phyloP scores from a whole-genome alignment of 1,140 invertebrate genomes.

The Bombus impatiens region DNA sequence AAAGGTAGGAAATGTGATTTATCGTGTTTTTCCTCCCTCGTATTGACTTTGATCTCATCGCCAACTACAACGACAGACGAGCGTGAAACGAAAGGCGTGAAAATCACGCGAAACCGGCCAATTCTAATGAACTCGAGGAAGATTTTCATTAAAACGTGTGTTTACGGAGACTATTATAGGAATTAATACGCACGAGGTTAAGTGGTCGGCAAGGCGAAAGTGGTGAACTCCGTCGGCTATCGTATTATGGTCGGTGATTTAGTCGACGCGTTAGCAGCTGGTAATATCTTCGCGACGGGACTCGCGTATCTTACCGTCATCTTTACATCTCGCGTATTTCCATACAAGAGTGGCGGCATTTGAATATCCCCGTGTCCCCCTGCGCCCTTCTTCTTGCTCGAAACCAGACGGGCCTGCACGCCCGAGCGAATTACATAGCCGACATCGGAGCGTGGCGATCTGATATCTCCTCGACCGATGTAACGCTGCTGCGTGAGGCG shows the following conservation, averaged over 20 bases:
- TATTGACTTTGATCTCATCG: not conserved
- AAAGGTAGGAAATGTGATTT: not conserved
- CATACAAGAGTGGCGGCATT: conserved; percentile 72
- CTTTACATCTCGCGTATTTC: conserved; percentile 72
- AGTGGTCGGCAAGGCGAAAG: conserved; percentile 35
- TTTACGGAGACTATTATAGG: conserved; percentile 6
- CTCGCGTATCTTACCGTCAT: conserved; percentile 71
- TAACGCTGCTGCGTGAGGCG: conserved; percentile 54
- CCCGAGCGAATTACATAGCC: conserved; percentile 68
- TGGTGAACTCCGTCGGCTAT: conserved; percentile 48
- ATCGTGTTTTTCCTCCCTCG: not conserved
- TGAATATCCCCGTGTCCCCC: conserved; percentile 54
- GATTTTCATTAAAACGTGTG: conserved; percentile 21
- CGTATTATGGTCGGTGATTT: conserved; percentile 70
- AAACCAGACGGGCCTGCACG: conserved; percentile 62
- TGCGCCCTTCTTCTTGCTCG: conserved; percentile 37
- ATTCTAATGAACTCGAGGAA: not conserved
- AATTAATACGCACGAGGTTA: conserved; percentile 39
- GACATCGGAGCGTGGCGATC: conserved; percentile 67
- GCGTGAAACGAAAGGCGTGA: not conserved
- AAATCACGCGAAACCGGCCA: not conserved
- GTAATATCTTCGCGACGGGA: conserved; percentile 70
- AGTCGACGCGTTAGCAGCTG: conserved; percentile 72
- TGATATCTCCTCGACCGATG: conserved; percentile 62
- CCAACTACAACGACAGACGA: not conserved